Percentiles rank a stretch among this genome's conserved stretches.
Evolutionary conservation across 1,140 invertebrate genomes (phyloP).

Genomic region (Drosophila arizonae): DNA sequence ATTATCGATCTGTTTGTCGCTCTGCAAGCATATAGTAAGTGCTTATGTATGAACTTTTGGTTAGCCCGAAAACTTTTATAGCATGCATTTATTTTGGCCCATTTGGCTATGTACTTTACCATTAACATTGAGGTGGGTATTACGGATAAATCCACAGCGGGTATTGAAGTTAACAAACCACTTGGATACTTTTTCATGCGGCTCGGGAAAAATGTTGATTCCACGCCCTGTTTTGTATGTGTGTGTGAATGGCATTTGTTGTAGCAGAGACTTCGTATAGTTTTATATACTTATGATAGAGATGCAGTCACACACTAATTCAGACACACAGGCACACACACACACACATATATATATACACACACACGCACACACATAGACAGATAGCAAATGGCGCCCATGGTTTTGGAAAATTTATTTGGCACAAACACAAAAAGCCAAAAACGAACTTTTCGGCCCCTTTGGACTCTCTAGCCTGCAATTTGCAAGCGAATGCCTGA

Average conservation of each 20-base stretch:
- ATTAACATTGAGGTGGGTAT: slow-evolving; percentile 82
- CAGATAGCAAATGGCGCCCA: slow-evolving; percentile 27
- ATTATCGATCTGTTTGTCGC: background rate
- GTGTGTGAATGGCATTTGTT: slow-evolving; percentile 71
- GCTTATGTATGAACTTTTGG: background rate
- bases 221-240: slow-evolving; percentile 76
- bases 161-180: slow-evolving; percentile 83
- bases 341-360: slow-evolving; percentile 6
- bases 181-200: slow-evolving; percentile 83
- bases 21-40: slow-evolving; percentile 6
- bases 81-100: slow-evolving; percentile 32
- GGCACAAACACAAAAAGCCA: slow-evolving; percentile 57
- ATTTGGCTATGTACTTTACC: slow-evolving; percentile 75
- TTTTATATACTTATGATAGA: slow-evolving; percentile 51
- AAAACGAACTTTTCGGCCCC: slow-evolving; percentile 54
- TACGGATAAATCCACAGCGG: slow-evolving; percentile 82
- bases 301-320: slow-evolving; percentile 47
- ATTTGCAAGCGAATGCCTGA: slow-evolving; percentile 52
- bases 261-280: slow-evolving; percentile 55
- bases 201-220: slow-evolving; percentile 82
- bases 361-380: slow-evolving; percentile 12
- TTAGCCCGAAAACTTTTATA: slow-evolving; percentile 12
- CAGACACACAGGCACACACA: slow-evolving; percentile 15
- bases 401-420: slow-evolving; percentile 65
- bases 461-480: slow-evolving; percentile 48